Evolutionary conservation across 2,888 invertebrate species (phyloP).

Genomic region (Eumacrocentrus americanus): DNA sequence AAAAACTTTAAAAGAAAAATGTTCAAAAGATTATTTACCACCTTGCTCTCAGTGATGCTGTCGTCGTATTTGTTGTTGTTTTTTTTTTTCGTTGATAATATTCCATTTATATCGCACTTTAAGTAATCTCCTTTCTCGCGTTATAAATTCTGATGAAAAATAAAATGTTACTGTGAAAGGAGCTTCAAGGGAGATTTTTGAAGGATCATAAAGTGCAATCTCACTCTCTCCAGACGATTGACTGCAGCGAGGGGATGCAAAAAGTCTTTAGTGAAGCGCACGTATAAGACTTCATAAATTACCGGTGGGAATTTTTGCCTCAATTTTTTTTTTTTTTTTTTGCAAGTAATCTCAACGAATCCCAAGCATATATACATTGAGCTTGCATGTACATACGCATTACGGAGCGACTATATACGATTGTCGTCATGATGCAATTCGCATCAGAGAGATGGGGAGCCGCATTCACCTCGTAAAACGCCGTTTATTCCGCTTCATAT

Average conservation of each 20-base stretch:
- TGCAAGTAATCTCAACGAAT: background rate
- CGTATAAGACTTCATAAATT: constrained; percentile 15
- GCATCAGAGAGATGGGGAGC: constrained; percentile 1
- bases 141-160: background rate
- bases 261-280: background rate
- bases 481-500: constrained; percentile 17
- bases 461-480: constrained; percentile 11
- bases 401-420: too few species aligned
- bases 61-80: background rate
- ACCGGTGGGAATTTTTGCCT: constrained; percentile 14
- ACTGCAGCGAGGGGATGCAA: background rate
- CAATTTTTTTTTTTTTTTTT: background rate
- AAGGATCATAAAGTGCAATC: constrained; percentile 1
- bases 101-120: background rate
- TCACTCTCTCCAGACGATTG: background rate
- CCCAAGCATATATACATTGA: too few species aligned
- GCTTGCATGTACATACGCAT: too few species aligned
- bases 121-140: background rate
- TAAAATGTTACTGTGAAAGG: background rate
- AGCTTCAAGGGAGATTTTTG: background rate
- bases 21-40: constrained; percentile 12
- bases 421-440: too few species aligned
- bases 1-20: constrained; percentile 5
- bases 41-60: background rate
- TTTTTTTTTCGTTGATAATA: background rate